A percentile compares a stretch with the other conserved stretches of the same genome.
Evolutionary conservation across 2,113 vertebrate genomes (phyloP).

Genomic region (Tauraco erythrolophus): DNA sequence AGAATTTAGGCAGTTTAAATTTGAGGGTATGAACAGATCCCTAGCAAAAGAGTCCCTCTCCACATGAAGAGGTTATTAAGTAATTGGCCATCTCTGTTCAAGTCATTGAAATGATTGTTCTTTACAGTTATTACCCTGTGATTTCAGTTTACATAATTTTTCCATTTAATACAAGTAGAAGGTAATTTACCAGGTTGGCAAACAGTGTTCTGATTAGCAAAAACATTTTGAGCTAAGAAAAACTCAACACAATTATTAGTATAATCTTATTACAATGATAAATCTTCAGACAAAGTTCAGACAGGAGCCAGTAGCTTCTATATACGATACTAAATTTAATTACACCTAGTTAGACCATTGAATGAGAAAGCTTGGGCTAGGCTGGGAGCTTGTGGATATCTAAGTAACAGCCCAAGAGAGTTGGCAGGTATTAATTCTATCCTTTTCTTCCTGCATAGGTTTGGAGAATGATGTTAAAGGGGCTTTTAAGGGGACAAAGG

Average conservation of each 20-base stretch:
- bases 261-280: not conserved
- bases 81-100: not conserved
- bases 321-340: not conserved
- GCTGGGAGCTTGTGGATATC: not conserved
- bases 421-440: not conserved
- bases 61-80: not conserved
- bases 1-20: not conserved
- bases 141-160: slow-evolving; percentile 35
- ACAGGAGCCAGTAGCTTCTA: not conserved
- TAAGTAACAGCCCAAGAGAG: not conserved
- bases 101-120: slow-evolving; percentile 6
- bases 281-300: slow-evolving; percentile 28
- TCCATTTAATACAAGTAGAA: slow-evolving; percentile 23
- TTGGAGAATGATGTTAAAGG: rapidly evolving
- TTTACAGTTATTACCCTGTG: not conserved
- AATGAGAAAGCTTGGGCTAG: not conserved
- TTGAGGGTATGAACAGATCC: not conserved
- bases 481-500: not conserved
- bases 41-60: not conserved
- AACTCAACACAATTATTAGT: not conserved
- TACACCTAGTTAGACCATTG: not conserved
- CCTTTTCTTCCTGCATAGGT: not conserved
- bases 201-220: slow-evolving; percentile 21
- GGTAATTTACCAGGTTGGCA: slow-evolving; percentile 29
- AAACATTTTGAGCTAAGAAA: slow-evolving; percentile 7